Base-by-base conservation (phyloP, 2,113 vertebrate species). In the Brachyhypopomus gauderio region DNA sequence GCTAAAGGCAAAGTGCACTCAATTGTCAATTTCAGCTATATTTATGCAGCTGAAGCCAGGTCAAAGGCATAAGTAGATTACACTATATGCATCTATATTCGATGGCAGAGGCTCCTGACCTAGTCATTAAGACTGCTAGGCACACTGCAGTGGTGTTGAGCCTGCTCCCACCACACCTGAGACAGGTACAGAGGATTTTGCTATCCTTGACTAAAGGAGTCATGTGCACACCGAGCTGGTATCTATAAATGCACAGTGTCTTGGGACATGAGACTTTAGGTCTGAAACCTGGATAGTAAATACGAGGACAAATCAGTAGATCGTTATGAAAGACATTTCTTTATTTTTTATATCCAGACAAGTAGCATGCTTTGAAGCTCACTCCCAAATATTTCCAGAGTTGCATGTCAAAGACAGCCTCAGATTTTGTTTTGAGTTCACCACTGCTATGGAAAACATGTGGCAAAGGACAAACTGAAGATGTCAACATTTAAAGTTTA, bases 361-460 rank as follows among this genome's bases (percentile, higher is more conserved):
- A 64, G 62, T 30, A 14, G 45, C 12, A 14, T 11, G 9, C 45
- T 52, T 52, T 52, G 45, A 52, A 52, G 45, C 12, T 14, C 12
- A 52, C 45, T 52, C 45, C 45, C 45, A 52, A 52, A 52, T 52
- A 52, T 52, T 52, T 52, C 45, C 45, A 52, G 64, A 34, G 27
- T 67, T 67, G 67, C 19, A 66, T 59, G 59, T 63, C 34, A 19
- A 78, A 69, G 45, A 52, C 45, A 14, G 22, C 64, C 83, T 36
- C 12, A 34, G 64, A 67, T 19, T 82, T 70, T 70, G 23, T 64
- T 71, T 59, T 27, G 63, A 71, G 67, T 83, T 76, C 20, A 72
- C 30, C 78, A 75, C 52, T 63, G 66, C 75, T 72, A 75, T 76
- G 41, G 45, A 62, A 48, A 78, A 66, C 83, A 80, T 80, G 71